Conservation (phyloP, 1,140 invertebrate species). For the Papilio polytes region DNA sequence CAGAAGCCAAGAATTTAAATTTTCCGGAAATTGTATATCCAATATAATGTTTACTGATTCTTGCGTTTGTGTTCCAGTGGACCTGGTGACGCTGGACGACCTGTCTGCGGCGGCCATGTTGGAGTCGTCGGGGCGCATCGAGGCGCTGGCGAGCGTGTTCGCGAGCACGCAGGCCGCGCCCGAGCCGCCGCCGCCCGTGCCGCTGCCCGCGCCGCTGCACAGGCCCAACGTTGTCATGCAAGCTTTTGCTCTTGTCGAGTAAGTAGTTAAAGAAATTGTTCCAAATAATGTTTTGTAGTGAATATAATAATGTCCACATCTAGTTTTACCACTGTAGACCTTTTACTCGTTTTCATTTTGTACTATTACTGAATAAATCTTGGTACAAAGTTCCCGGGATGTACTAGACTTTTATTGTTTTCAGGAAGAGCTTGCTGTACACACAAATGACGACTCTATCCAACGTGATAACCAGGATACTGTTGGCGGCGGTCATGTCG, state of each 20-base stretch:
- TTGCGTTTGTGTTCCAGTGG: slow-evolving; percentile 86
- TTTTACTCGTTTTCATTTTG: too few species aligned
- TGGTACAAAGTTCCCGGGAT: too few species aligned
- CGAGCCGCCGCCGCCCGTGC: slow-evolving; percentile 91
- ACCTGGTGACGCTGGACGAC: slow-evolving; percentile 96
- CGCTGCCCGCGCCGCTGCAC: slow-evolving; percentile 87
- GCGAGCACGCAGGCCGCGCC: slow-evolving; percentile 87
- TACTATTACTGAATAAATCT: too few species aligned
- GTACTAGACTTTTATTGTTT: slow-evolving; percentile 44
- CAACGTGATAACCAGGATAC: slow-evolving; percentile 89
- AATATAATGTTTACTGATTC: not conserved
- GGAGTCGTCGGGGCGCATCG: slow-evolving; percentile 96
- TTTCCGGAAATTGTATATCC: not conserved
- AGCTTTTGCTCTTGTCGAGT: slow-evolving; percentile 89
- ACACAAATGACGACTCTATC: slow-evolving; percentile 94
- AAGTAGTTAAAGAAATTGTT: slow-evolving; percentile 62
- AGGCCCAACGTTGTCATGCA: slow-evolving; percentile 86
- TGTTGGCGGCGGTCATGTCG: slow-evolving; percentile 91
- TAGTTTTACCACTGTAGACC: not conserved
- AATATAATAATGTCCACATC: too few species aligned
- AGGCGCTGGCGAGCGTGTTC: slow-evolving; percentile 94
- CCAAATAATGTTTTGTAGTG: not conserved
- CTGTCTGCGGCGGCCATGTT: slow-evolving; percentile 96
- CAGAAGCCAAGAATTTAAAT: not conserved
- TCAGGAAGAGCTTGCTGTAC: slow-evolving; percentile 87